Base-by-base conservation (phyloP, 1,140 invertebrate genomes). In the Charaxes varanes region DNA sequence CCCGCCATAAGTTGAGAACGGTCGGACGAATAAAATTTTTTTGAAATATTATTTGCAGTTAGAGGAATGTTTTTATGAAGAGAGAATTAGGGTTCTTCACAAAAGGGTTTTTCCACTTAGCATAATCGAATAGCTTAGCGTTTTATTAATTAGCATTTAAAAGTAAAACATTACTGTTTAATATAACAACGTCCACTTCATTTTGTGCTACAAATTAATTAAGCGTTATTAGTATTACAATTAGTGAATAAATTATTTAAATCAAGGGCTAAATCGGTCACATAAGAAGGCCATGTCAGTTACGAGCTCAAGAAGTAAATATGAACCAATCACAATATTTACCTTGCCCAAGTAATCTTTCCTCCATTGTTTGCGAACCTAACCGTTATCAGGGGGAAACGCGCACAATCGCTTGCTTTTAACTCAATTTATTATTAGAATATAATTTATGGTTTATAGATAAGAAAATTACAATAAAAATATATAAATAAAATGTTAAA, bases 351-450 rank as follows among this genome's bases (percentile, higher is more conserved):
- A 43, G 38, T 50, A 38, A 55, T 55, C 48, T 51, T 46, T 47
- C 31, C 47, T 24, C 53, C 31, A 17, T 35, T 47, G 48, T 51
- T 51, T 44, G 41, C 47, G 33, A 46, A 44, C 42, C 44, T 47
- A n/a, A 55, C 47, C 53, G 47, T 55, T 47, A 51, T 55, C 53
- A 51, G 41, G 47, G 41, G 47, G 41, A 46, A 43, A 51, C n/a
- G n/a, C n/a, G 52, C 44, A 55, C 27, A 33, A 28, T 28, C 34
- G n/a, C 3, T 40, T 34, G 14, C 27, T 14, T 32, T 23, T 32
- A 17, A 36, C 17, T 41, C 16, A 47, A 43, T 42, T 34, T 41
- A 37, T 12, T 16, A 37, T 24, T n/a, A n/a, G 19, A 26, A 32
- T 15, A 40, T 13, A 30, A 23, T 31, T 3, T 21, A 21, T 32